Evolutionary conservation across 2,888 invertebrate species (phyloP), one percentile per base, ranked within the genome.

Genomic region (Aporophyla lueneburgensis): DNA sequence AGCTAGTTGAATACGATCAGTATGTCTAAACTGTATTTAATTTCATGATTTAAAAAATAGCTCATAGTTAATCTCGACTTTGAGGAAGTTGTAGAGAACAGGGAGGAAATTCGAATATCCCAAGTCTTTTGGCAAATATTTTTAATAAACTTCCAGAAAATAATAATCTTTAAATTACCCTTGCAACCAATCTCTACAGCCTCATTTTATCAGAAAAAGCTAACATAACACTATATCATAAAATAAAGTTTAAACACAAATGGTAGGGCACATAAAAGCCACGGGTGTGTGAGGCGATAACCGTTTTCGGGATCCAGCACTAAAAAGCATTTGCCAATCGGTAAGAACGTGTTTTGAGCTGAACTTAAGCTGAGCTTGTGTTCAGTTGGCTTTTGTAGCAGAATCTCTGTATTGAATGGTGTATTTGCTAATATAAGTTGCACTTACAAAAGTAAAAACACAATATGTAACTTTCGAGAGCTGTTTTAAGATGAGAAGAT

Each of bases 241-340:
- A 62, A 81, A 73, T 66, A 67, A 75, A 69, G 33, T 67, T 80
- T 63, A 72, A 76, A 63, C 70, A 78, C 81, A 76, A 83, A 86
- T 88, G 80, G 89, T 91, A 87, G 80, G 74, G 84, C 66, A 49
- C 77, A 80, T 84, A 46, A 86, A 90, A 86, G 78, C 83, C 88
- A 88, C 78, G 80, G 81, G 87, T 85, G 88, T 91, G 89, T 89
- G 82, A 89, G 83, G 80, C 89, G 90, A 91, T 91, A 91, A 90
- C 89, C 91, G 89, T 90, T 91, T 90, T 88, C 72, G 83, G 79
- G 69, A 86, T 85, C 85, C 75, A 83, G 80, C 76, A 69, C 88
- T 86, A 88, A 88, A 88, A 89, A 86, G 81, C 86, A 84, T 84
- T 89, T 81, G 83, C 74, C 80, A 87, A 89, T 88, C 85, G 84